These are phyloP conservation scores for Pseudotriccus pelzelni DNA, from an alignment of 2,797 vertebrate genomes.

Conservation along the genomic window DNA sequence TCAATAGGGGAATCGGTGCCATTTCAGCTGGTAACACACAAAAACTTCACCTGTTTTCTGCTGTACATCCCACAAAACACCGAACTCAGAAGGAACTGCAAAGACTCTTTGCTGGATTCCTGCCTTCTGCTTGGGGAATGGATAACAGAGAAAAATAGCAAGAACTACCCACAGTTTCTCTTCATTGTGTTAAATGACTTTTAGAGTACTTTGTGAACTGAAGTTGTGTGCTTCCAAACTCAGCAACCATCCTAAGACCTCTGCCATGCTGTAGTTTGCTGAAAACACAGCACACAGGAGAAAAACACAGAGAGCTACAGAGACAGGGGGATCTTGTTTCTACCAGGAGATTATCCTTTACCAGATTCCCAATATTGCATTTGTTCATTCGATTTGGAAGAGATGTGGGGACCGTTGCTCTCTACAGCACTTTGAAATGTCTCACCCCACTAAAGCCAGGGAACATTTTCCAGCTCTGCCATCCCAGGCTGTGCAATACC, in stretches of 20 bases:
- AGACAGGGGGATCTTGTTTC: neutral
- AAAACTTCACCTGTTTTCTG: neutral
- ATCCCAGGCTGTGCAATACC: neutral
- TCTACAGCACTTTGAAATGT: neutral
- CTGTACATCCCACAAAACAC: neutral
- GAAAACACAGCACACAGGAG: neutral
- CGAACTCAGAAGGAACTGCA: neutral
- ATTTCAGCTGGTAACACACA: neutral
- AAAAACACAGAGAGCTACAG: neutral
- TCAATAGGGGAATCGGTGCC: rapidly evolving
- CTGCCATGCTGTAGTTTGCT: neutral
- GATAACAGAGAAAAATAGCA: neutral
- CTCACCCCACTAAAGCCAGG: neutral
- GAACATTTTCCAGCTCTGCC: neutral
- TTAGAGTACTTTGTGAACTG: neutral
- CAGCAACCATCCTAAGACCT: neutral
- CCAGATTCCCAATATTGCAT: neutral
- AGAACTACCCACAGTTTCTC: neutral
- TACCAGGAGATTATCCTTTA: neutral
- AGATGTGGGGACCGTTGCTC: neutral
- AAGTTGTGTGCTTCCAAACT: neutral
- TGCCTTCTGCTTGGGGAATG: neutral
- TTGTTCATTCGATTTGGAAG: neutral
- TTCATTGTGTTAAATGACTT: neutral
- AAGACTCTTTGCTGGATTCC: neutral